Evolutionary conservation across 2,888 invertebrate genomes (phyloP), one percentile per base, ranked within the genome.

Genomic region (Troglohyphantes excavatus): DNA sequence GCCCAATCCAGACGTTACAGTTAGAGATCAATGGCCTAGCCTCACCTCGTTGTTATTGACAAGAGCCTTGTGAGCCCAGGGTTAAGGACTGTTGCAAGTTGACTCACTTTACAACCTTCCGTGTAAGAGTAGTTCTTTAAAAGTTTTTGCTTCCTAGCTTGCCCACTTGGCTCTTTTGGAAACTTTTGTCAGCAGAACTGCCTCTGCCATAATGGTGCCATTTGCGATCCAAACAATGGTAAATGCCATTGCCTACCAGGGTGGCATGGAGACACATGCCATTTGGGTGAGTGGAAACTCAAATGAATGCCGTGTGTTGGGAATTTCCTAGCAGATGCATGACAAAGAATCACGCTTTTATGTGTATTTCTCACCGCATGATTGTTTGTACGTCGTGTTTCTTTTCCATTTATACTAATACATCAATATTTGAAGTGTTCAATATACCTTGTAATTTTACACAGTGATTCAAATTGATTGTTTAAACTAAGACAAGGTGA

Each of bases 191-290:
- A 95, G 81, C 94, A 95, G 53, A 94, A 94, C 6, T 98, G 98
- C 93, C 95, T 96, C 90, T 98, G 98, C 93, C 95, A 96, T 93
- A 97, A 98, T 93, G 96, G 96, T 92, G 97, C 97, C 29, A 96
- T 96, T 92, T 98, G 98, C 93, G 96, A 97, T 33, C 96, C 97
- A 0, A 93, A 96, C 23, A 96, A 97, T 93, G 98, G 98, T 92
- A 96, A 95, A 0, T 98, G 98, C 92, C 94, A 96, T 23, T 98
- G 98, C 93, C 65, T 78, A 29, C 89, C 89, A 21, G 89, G 89
- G 5, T 89, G 89, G 89, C 63, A 70, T 83, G 83, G 89, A 21
- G 70, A 83, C 70, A 63, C n/a, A 17, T 89, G 91, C 76, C 39
- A 82, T 17, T 43, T 68, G 75, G 88, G 81, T 81, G 88, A 88